Base-by-base conservation (phyloP, 2,888 invertebrate species). In the Sarcophaga variegata region DNA sequence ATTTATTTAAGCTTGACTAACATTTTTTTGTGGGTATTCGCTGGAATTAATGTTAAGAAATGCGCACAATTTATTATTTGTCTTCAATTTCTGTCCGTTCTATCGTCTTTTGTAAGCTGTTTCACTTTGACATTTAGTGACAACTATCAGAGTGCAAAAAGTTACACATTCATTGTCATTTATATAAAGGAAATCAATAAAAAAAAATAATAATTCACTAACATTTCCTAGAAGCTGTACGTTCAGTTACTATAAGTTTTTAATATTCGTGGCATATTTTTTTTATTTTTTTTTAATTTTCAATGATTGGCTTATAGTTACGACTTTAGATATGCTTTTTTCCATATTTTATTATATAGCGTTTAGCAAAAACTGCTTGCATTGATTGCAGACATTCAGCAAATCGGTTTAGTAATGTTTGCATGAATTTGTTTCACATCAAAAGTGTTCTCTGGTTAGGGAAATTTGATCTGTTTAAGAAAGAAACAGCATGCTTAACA, bases 121-220 rank as follows among this genome's bases (percentile, higher is more conserved):
- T 78, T 86, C 70, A 74, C 83, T 86, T 81, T 86, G 83, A 86
- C 86, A 86, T 83, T 83, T 78, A 86, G 77, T 86, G 86, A 86
- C 86, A 86, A 81, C 83, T 78, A 81, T 86, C 63, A 86, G 71
- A 86, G 86, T 86, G 86, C 83, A 83, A 78, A 83, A 86, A 81
- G 81, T 86, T 78, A 81, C 78, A 86, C 86, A 83, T 86, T 86
- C 75, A 79, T 81, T 83, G 86, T 77, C 83, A 77, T 86, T 86
- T 83, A 86, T 83, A 77, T 83, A 49, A 49, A 81, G 25, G 25
- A 66, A 64, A 37, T 63, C 5, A 66, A 54, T 49, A 20, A 69
- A 20, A 60, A 62, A 20, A 60, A 67, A 14, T 69, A 72, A 67
- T 17, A 74, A 72, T 1, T 37, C 37, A 37, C 37, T 37, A 37